Evolutionary conservation across 2,113 vertebrate species (phyloP).

Genomic region (Asarcornis scutulata): DNA sequence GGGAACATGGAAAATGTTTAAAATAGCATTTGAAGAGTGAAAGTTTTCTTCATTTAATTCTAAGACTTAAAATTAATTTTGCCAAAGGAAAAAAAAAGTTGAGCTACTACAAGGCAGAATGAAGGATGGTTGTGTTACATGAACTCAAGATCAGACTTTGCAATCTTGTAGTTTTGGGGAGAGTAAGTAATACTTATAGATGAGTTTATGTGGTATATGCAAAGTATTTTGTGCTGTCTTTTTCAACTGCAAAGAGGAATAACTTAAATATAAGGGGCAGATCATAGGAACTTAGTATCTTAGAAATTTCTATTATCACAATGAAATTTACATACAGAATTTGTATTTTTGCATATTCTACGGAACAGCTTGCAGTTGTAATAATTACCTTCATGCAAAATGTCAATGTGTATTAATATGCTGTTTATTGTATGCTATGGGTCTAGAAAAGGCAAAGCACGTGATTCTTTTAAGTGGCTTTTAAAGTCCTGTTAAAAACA

Average conservation of each 20-base stretch:
- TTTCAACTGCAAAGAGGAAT: not conserved
- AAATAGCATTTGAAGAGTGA: not conserved
- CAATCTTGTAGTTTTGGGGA: not conserved
- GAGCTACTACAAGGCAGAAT: not conserved
- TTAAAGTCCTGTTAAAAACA: not conserved
- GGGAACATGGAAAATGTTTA: not conserved
- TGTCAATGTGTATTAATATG: fast-evolving
- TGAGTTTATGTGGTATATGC: not conserved
- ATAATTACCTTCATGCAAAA: not conserved
- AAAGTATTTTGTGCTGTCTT: not conserved
- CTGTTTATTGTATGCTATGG: not conserved
- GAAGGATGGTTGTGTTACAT: not conserved
- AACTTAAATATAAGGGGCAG: not conserved
- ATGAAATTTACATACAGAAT: not conserved
- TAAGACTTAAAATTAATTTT: not conserved
- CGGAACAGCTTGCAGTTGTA: not conserved
- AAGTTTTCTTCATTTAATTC: not conserved
- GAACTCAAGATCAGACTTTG: not conserved
- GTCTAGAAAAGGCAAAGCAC: not conserved
- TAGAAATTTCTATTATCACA: not conserved
- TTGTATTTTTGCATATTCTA: not conserved
- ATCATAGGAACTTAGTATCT: not conserved
- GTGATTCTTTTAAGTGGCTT: not conserved
- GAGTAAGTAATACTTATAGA: not conserved
- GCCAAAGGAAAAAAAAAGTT: fast-evolving